These are phyloP conservation scores for Cyclargus thomasi DNA, from an alignment of 1,140 invertebrate genomes.

Conservation along the genomic window DNA sequence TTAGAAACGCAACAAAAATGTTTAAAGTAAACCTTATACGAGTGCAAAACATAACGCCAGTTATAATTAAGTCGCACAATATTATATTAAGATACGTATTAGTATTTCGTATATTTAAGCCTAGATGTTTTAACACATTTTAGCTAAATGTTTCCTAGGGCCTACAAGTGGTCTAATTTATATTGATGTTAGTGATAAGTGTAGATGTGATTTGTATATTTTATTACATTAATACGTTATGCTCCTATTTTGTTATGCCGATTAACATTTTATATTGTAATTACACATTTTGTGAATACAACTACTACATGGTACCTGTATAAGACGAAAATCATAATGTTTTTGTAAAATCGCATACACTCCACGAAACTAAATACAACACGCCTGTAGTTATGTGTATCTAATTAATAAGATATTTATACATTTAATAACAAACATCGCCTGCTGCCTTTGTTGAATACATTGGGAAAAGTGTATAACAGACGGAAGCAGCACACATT, in stretches of 20 bases:
- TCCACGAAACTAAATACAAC: too few relatives aligned
- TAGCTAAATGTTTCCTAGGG: slow-evolving; percentile 12
- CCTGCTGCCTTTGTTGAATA: too few relatives aligned
- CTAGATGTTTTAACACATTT: not conserved
- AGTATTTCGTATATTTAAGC: not conserved
- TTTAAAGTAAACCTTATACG: not conserved
- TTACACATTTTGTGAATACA: not conserved
- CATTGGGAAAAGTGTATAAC: too few relatives aligned
- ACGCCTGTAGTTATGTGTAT: too few relatives aligned
- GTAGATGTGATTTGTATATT: not conserved
- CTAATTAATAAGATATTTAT: too few relatives aligned
- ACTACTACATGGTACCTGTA: too few relatives aligned
- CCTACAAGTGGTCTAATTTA: slow-evolving; percentile 7
- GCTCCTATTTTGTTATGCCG: not conserved
- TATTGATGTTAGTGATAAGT: not conserved
- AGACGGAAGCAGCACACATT: too few relatives aligned
- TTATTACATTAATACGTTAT: not conserved
- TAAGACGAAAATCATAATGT: too few relatives aligned
- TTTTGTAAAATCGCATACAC: too few relatives aligned
- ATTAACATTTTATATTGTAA: not conserved
- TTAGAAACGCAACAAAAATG: not conserved
- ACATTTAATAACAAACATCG: too few relatives aligned
- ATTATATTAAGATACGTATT: not conserved
- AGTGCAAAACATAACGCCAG: not conserved
- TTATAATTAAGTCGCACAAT: not conserved